phyloP scores from a whole-genome alignment of 2,888 invertebrate genomes.

The Xestia sexstrigata region DNA sequence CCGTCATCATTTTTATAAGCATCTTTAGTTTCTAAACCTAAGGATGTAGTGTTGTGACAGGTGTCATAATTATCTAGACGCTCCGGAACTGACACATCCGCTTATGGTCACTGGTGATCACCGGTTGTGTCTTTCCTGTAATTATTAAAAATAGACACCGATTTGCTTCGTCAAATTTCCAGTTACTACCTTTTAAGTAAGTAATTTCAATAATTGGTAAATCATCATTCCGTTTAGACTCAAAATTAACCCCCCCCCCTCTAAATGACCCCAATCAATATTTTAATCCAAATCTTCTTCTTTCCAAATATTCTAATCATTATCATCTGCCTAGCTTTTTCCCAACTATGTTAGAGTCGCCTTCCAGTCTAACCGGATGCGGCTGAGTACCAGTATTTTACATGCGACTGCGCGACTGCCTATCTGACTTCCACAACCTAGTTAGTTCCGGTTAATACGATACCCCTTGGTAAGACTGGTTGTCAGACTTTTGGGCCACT shows the following conservation, averaged over 20 bases:
- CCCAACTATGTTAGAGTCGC: no score
- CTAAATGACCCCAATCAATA: not conserved
- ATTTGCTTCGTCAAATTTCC: not conserved
- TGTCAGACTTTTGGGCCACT: no score
- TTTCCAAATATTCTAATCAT: no score
- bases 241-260: no score
- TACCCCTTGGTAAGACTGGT: no score
- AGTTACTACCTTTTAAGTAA: not conserved
- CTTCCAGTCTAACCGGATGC: no score
- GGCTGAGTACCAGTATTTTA: no score
- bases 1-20: not conserved
- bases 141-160: not conserved
- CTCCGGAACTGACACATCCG: not conserved
- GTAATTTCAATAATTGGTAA: not conserved
- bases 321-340: no score
- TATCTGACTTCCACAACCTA: no score
- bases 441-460: no score
- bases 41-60: not conserved
- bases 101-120: not conserved
- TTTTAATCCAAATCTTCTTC: not conserved
- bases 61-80: not conserved
- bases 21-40: not conserved
- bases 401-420: no score
- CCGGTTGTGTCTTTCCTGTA: not conserved
- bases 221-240: no score